A percentile compares a stretch with the other conserved stretches of the same genome.
Conservation (phyloP, 92 coral and sea anemone species). For the Epizoanthus stellaris region DNA sequence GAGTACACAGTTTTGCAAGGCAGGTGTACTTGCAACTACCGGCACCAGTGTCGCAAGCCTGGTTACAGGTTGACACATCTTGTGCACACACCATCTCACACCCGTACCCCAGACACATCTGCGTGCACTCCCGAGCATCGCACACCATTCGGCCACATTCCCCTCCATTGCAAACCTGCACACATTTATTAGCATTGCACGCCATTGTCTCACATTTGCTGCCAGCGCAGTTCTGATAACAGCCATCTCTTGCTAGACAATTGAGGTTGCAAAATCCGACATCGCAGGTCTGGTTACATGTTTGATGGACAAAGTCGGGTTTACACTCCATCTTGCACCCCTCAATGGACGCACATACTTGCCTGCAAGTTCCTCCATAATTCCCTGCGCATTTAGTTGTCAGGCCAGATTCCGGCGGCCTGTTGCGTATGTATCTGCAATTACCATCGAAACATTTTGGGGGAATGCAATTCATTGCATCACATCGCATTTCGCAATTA, state of each 20-base stretch:
- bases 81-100: slow-evolving; percentile 82
- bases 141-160: slow-evolving; percentile 83
- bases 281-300: slow-evolving; percentile 81
- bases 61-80: slow-evolving; percentile 69
- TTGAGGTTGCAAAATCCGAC: slow-evolving; percentile 74
- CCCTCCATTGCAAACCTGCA: slow-evolving; percentile 80
- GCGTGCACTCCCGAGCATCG: slow-evolving; percentile 70
- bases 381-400: slow-evolving; percentile 53
- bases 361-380: slow-evolving; percentile 65
- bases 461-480: slow-evolving; percentile 80
- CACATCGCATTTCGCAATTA: slow-evolving; percentile 73
- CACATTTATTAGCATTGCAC: slow-evolving; percentile 71
- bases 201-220: slow-evolving; percentile 74
- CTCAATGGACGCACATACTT: slow-evolving; percentile 62
- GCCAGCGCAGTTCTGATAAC: slow-evolving; percentile 84
- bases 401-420: slow-evolving; percentile 72
- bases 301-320: slow-evolving; percentile 59
- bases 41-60: slow-evolving; percentile 72
- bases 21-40: slow-evolving; percentile 75
- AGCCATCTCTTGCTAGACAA: slow-evolving; percentile 66
- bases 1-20: slow-evolving; percentile 69
- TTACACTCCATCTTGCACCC: slow-evolving; percentile 72
- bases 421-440: slow-evolving; percentile 65
- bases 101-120: slow-evolving; percentile 71
- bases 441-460: slow-evolving; percentile 75